Evolutionary conservation across 1,140 invertebrate species (phyloP).

Genomic region (Orchestia grillus): DNA sequence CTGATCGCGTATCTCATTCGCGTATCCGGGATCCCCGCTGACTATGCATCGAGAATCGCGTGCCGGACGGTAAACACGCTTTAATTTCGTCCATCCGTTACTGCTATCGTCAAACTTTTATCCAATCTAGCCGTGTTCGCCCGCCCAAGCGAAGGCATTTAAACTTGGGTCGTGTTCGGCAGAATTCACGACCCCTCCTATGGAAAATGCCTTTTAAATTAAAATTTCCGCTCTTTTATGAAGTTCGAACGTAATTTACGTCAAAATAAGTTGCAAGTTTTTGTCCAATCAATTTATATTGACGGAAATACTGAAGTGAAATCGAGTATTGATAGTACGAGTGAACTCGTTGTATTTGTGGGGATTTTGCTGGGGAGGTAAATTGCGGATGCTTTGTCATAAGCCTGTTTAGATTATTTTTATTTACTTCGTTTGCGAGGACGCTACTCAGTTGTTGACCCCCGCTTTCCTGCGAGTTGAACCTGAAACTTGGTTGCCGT

Average conservation of each 20-base stretch:
- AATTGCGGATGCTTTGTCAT: not conserved
- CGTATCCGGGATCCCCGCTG: not conserved
- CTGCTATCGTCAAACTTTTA: conserved; percentile 33
- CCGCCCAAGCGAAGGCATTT: not conserved
- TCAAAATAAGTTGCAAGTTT: not conserved
- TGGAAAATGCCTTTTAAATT: not conserved
- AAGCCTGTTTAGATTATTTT: not conserved
- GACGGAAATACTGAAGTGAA: not conserved
- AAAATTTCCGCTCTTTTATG: not conserved
- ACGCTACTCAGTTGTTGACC: not conserved
- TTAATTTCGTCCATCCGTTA: conserved; percentile 8
- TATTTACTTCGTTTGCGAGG: not conserved
- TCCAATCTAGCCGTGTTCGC: conserved; percentile 29
- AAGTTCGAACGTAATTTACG: not conserved
- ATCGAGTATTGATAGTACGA: not conserved
- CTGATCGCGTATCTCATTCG: not conserved
- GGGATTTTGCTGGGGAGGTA: not conserved
- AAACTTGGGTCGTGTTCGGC: not conserved
- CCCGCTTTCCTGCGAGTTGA: not conserved
- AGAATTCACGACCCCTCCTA: not conserved
- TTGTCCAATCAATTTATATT: not conserved
- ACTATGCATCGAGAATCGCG: not conserved
- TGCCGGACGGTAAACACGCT: not conserved
- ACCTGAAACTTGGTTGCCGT: not conserved
- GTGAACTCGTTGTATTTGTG: not conserved